A percentile compares a stretch with the other conserved stretches of the same genome.
Conservation (phyloP, 2,113 vertebrate species). For the Turnix velox region DNA sequence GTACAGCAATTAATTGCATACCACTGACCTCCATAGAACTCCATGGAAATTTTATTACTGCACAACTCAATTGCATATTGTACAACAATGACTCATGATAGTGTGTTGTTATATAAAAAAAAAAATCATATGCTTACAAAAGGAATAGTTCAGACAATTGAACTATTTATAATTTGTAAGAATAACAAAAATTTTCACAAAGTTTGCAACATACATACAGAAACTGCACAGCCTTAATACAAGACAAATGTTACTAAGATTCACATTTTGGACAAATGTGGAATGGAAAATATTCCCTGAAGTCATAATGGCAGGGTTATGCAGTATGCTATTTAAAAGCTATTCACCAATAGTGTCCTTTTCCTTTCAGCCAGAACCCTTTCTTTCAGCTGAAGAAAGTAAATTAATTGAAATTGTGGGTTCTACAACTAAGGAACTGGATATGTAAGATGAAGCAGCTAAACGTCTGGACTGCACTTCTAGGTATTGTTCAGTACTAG, state of each 20-base stretch:
- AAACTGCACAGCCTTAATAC: neutral
- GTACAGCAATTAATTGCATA: conserved; percentile 82
- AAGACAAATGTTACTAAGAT: conserved; percentile 28
- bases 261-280: neutral
- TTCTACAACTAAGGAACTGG: neutral
- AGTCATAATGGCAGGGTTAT: conserved; percentile 46
- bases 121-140: conserved; percentile 26
- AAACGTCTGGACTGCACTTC: neutral
- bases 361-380: conserved; percentile 13
- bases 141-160: conserved; percentile 6
- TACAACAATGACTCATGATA: conserved; percentile 73
- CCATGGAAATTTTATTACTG: conserved; percentile 86
- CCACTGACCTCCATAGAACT: conserved; percentile 75
- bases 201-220: conserved; percentile 9
- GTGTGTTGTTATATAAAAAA: conserved; percentile 45
- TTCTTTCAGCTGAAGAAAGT: neutral
- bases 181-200: conserved; percentile 25
- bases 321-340: conserved; percentile 39
- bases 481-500: neutral
- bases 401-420: conserved; percentile 6
- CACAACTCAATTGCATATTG: conserved; percentile 70
- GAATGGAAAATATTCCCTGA: conserved; percentile 56
- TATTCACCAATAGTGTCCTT: conserved; percentile 13
- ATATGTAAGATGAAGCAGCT: neutral
- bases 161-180: conserved; percentile 33